Base-by-base conservation (phyloP, 2,888 invertebrate species). In the Agonopterix heracliana region DNA sequence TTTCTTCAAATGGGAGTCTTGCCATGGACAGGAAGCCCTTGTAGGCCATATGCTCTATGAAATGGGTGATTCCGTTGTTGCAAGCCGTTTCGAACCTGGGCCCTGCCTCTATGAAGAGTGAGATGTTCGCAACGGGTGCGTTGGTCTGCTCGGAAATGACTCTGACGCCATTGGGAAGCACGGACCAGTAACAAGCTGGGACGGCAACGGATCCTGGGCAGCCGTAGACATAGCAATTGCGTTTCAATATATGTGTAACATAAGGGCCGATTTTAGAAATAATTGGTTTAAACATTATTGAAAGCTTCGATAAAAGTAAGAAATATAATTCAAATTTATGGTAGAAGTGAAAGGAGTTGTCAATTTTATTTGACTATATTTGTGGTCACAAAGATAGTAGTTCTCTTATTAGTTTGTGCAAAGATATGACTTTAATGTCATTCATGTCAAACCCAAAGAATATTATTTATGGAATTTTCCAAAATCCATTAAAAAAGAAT, bases 41-140 rank as follows among this genome's bases (percentile, higher is more conserved):
- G 54, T 63, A 81, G 0, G 74, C 78, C 60, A 86, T 59, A 48
- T 81, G 85, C 54, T 83, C 84, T 13, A 87, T 66, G 48, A 86
- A 74, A 56, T 85, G 76, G 0, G 78, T 66, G 11, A 85, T 66
- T 1, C 87, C 87, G 53, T 85, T 77, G 48, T 71, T 68, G 52
- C 54, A 56, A 1, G 54, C 35, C 0, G 60, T 68, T 56, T 87
- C 87, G 53, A 66, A 82, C 9, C 82, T 64, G 0, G 87, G 53
- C 1, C 87, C 87, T 0, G 69, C 74, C 49, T 76, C 68, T 3
- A 75, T 60, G 44, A 71, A 66, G 1, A 86, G 55, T 3, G 75
- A 62, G 17, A 81, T 53, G 48, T 76, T 74, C 2, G 73, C 61
- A 7, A 48, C 9, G 0, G 43, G 48, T 2, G 36, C 8, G 35